These are phyloP conservation scores for Baccha elongata DNA, from an alignment of 2,888 invertebrate species.

Conservation along the genomic window DNA sequence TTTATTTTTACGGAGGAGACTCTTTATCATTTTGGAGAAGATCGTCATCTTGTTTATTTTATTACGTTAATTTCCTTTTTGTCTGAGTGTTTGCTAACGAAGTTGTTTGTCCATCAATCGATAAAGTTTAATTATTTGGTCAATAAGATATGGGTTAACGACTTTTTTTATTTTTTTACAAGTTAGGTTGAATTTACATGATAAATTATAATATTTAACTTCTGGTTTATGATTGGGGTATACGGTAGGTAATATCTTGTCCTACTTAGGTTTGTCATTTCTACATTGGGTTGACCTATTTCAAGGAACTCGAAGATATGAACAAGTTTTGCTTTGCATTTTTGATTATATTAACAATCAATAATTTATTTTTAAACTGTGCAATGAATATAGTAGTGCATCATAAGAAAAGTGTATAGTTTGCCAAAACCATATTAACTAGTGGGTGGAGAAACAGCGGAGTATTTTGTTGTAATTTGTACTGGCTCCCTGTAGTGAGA, in stretches of 20 bases:
- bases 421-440: no score
- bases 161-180: slow-evolving; percentile 42
- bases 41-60: slow-evolving; percentile 29
- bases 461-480: no score
- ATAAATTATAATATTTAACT: slow-evolving; percentile 36
- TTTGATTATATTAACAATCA: no score
- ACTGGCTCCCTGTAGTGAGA: no score
- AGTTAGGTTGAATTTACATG: slow-evolving; percentile 30
- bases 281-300: no score
- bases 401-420: no score
- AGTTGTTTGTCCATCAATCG: slow-evolving; percentile 34
- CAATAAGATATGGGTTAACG: slow-evolving; percentile 59
- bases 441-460: no score
- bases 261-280: not conserved
- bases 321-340: no score
- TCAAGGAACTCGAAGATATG: no score
- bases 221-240: slow-evolving; percentile 3
- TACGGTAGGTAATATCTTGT: not conserved
- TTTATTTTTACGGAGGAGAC: slow-evolving; percentile 14
- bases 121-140: slow-evolving; percentile 49
- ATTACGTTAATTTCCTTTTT: slow-evolving; percentile 1
- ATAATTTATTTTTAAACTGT: no score
- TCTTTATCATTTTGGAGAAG: slow-evolving; percentile 16
- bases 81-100: not conserved
- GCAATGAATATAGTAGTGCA: no score